These are phyloP conservation scores for Syngnathus acus DNA, from an alignment of 2,797 vertebrate species.

Conservation along the genomic window DNA sequence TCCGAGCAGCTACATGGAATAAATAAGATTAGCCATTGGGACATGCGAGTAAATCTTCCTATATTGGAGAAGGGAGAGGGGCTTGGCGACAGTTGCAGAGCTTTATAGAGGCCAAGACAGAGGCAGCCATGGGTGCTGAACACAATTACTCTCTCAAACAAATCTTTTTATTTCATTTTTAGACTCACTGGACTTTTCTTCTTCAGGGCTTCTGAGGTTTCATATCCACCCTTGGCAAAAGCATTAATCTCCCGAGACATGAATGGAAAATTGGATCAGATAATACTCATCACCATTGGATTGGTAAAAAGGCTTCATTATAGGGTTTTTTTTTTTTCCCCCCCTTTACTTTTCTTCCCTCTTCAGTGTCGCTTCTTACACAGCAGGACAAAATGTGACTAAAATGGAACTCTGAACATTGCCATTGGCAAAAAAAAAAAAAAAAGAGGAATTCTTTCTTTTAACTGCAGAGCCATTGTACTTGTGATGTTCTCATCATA, in stretches of 20 bases:
- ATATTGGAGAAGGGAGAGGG: slow-evolving; percentile 60
- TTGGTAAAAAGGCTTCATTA: slow-evolving; percentile 33
- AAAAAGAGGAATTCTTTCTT: slow-evolving; percentile 5
- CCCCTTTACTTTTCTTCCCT: slow-evolving; percentile 9
- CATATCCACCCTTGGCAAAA: slow-evolving; percentile 17
- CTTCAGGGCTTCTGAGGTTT: slow-evolving; percentile 15
- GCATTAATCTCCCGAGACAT: slow-evolving; percentile 13
- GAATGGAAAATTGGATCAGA: slow-evolving; percentile 27
- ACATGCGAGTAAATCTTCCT: slow-evolving; percentile 72
- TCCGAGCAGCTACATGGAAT: slow-evolving; percentile 68
- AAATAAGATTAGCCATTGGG: slow-evolving; percentile 72
- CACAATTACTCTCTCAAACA: slow-evolving; percentile 45
- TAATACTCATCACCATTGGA: slow-evolving; percentile 23
- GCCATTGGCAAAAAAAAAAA: slow-evolving; percentile 1
- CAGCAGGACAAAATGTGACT: slow-evolving; percentile 14
- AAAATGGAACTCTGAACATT: slow-evolving; percentile 28
- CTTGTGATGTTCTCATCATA: slow-evolving; percentile 25
- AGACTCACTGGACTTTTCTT: slow-evolving; percentile 28
- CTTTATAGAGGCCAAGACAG: slow-evolving; percentile 47
- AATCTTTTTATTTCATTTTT: slow-evolving; percentile 32
- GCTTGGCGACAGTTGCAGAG: slow-evolving; percentile 44
- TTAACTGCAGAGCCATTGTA: slow-evolving; percentile 13
- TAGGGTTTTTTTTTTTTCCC: slow-evolving; percentile 15
- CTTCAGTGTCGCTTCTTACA: slow-evolving; percentile 11
- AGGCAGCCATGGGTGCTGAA: slow-evolving; percentile 34